These are phyloP conservation scores for Meloidogyne floridensis DNA, from an alignment of 1,140 invertebrate genomes.

Conservation along the genomic window DNA sequence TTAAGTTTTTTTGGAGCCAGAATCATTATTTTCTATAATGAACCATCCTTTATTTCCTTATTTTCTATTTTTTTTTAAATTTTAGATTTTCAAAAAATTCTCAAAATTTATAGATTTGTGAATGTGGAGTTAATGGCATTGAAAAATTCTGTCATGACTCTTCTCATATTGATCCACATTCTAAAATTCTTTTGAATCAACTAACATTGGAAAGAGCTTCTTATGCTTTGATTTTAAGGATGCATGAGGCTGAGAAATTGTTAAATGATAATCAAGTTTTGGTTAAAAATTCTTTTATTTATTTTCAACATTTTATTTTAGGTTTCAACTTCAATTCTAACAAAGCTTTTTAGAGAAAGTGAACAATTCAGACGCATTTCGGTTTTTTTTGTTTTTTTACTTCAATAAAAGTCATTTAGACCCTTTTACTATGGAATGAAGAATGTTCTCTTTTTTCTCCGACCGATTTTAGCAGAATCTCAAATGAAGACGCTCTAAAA, in stretches of 20 bases:
- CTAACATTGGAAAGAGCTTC: constrained; percentile 33
- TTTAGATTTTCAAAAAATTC: too few species aligned
- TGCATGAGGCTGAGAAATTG: constrained; percentile 25
- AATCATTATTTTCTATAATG: too few species aligned
- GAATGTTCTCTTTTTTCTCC: constrained; percentile 28
- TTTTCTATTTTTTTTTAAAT: too few species aligned
- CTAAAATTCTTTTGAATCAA: constrained; percentile 26
- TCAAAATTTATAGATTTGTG: constrained; percentile 32
- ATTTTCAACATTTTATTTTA: constrained; percentile 27
- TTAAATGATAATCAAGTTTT: constrained; percentile 25
- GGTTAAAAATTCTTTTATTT: constrained; percentile 13
- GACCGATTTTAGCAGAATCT: constrained; percentile 26
- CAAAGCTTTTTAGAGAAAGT: constrained; percentile 38
- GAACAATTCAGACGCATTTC: constrained; percentile 36
- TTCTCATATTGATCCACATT: constrained; percentile 31
- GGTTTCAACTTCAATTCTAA: constrained; percentile 34
- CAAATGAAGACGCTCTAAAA: constrained; percentile 16
- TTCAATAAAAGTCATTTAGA: constrained; percentile 10
- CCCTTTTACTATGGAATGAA: constrained; percentile 45
- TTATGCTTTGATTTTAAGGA: constrained; percentile 41
- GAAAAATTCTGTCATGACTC: constrained; percentile 26
- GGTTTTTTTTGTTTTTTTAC: constrained; percentile 16
- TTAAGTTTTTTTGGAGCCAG: too few species aligned
- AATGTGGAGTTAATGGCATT: constrained; percentile 34
- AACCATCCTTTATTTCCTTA: too few species aligned